Conservation (phyloP, 53 echinoderm and acorn worm species). For the Hippasteria phrygiana region DNA sequence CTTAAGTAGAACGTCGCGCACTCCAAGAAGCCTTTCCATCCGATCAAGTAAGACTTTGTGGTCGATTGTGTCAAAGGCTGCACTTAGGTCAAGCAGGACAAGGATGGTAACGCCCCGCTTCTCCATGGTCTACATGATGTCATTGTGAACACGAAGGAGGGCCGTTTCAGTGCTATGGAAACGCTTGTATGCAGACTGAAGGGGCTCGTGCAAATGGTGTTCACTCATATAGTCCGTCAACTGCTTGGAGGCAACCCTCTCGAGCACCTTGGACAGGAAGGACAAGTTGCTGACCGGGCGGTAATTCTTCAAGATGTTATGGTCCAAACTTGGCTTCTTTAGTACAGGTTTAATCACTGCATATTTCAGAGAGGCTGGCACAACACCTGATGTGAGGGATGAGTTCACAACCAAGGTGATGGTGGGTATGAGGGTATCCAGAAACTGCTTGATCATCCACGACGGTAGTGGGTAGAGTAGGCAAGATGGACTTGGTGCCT, state of each 20-base stretch:
- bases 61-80: conserved; percentile 55
- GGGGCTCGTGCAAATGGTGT: too few species aligned
- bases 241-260: too few species aligned
- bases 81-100: conserved; percentile 39
- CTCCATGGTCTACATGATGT: conserved; percentile 60
- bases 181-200: too few species aligned
- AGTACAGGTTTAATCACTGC: conserved; percentile 20
- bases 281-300: conserved; percentile 4
- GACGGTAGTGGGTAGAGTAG: too few species aligned
- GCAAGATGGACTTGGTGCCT: too few species aligned
- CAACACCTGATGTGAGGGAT: conserved; percentile 27
- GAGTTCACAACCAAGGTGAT: conserved; percentile 2
- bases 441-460: too few species aligned
- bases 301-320: conserved; percentile 28
- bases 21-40: conserved; percentile 27
- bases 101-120: conserved; percentile 39
- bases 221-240: too few species aligned
- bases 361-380: conserved; percentile 17
- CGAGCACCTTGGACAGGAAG: conserved; percentile 10
- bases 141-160: conserved; percentile 43
- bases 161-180: conserved; percentile 53
- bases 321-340: conserved; percentile 14
- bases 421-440: too few species aligned
- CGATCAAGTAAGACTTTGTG: conserved; percentile 31
- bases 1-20: not conserved